phyloP scores from a whole-genome alignment of 2,888 invertebrate genomes.

The Sarcophaga rosellei region DNA sequence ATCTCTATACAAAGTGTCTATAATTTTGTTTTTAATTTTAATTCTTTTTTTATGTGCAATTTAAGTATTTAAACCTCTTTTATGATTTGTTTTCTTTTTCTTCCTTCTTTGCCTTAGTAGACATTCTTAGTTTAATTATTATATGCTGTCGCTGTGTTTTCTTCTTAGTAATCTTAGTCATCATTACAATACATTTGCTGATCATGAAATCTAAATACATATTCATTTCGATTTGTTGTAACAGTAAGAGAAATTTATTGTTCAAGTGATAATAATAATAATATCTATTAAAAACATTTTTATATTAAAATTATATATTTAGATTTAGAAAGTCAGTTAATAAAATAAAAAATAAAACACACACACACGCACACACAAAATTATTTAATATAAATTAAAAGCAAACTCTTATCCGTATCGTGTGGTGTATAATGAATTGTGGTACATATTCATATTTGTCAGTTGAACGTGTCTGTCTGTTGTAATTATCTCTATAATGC shows the following conservation, averaged over 20 bases:
- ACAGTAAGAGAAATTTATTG: too few relatives aligned
- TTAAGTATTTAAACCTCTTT: conserved; percentile 67
- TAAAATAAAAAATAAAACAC: too few relatives aligned
- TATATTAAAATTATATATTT: conserved; percentile 13
- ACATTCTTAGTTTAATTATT: neutral
- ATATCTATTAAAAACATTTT: conserved; percentile 36
- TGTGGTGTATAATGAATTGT: conserved; percentile 17
- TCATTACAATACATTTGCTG: neutral
- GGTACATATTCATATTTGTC: conserved; percentile 42
- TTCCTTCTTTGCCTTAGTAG: conserved; percentile 1
- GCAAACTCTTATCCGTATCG: conserved; percentile 36
- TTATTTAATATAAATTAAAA: too few relatives aligned
- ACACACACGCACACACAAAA: too few relatives aligned
- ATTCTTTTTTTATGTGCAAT: conserved; percentile 60
- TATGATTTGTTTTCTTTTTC: conserved; percentile 23
- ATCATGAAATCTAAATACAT: neutral
- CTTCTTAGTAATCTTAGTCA: neutral
- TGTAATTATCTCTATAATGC: neutral
- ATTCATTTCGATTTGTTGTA: neutral
- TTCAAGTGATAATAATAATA: conserved; percentile 3
- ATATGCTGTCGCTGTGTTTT: conserved; percentile 33
- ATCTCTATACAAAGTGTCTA: conserved; percentile 66
- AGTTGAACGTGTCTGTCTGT: neutral
- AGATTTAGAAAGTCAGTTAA: conserved; percentile 28
- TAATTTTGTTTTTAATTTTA: conserved; percentile 48